These are phyloP conservation scores for Myotis lucifugus DNA, from an alignment of 2,113 vertebrate genomes.

Conservation along the genomic window DNA sequence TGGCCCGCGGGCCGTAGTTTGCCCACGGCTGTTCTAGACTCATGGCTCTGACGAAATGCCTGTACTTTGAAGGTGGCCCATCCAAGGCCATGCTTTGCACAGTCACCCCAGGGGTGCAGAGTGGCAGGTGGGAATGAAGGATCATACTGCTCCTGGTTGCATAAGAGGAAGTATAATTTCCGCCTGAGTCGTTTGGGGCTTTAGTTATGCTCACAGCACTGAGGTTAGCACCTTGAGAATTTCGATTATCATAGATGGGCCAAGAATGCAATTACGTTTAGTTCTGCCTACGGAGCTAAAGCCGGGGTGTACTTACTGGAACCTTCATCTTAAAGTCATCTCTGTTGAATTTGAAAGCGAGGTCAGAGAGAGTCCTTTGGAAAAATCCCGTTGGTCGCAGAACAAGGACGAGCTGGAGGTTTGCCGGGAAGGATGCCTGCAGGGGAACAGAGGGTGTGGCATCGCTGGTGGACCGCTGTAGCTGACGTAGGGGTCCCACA, in stretches of 20 bases:
- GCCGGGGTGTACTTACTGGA: constrained; percentile 88
- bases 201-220: too few relatives aligned
- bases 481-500: fast-evolving
- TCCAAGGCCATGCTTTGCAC: neutral
- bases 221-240: neutral
- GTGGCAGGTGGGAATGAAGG: neutral
- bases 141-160: neutral
- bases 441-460: neutral
- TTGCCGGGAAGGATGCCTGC: constrained; percentile 97
- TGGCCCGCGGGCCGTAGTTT: too few relatives aligned
- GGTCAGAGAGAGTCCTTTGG: constrained; percentile 93
- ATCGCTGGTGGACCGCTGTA: fast-evolving
- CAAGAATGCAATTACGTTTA: neutral
- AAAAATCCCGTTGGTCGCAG: constrained; percentile 94
- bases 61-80: neutral
- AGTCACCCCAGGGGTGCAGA: neutral
- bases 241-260: fast-evolving
- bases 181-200: fast-evolving
- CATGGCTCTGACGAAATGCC: neutral
- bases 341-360: constrained; percentile 95
- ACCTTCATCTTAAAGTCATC: constrained; percentile 99
- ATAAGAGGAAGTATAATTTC: neutral
- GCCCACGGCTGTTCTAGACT: too few relatives aligned
- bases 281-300: neutral
- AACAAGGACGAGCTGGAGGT: constrained; percentile 96